Evolutionary conservation across 2,888 invertebrate genomes (phyloP), one percentile per base, ranked within the genome.

Genomic region (Masnerella sp.): DNA sequence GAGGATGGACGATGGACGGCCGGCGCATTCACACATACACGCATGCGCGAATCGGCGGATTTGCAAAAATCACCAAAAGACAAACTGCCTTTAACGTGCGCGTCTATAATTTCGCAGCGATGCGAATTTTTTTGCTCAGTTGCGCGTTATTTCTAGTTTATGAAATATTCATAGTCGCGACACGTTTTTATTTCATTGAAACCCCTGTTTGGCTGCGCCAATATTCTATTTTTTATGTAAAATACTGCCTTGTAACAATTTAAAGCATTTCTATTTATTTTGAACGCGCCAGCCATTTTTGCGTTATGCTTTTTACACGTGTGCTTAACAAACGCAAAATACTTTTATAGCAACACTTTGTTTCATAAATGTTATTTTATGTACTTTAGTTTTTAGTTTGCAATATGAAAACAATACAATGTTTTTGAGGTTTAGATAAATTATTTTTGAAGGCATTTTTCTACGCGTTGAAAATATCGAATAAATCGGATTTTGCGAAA

Each of bases 61-160:
- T 71, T 58, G 64, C 71, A 62, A 51, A 58, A 71, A 71, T 59
- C 65, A 52, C 52, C 47, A 32, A 59, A 72, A 52, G 65, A 65
- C 71, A 62, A 69, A 64, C 62, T 64, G 22, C 62, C 52, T 69
- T 51, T 38, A 43, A 49, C 59, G 45, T n/a, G n/a, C 17, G 38
- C 9, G 9, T 11, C 45, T 36, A 40, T 38, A 59, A 59, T 59
- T 45, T 51, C 22, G 15, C 28, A 32, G 28, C 30, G 17, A 28
- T 15, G 40, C 30, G 62, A 14, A 49, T 43, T 43, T 59, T 12
- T 51, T 43, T 43, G 45, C 58, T 58, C 22, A 45, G 18, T 15
- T 20, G 32, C 18, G 34, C 9, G 20, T 12, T 38, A 47, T 47
- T 47, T 56, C 14, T 34, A 32, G 11, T 30, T 30, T 38, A 52